A percentile compares a stretch with the other conserved stretches of the same genome.
These are phyloP conservation scores for Dolichallabes microphthalmus DNA, from an alignment of 2,113 vertebrate species.

Conservation along the genomic window DNA sequence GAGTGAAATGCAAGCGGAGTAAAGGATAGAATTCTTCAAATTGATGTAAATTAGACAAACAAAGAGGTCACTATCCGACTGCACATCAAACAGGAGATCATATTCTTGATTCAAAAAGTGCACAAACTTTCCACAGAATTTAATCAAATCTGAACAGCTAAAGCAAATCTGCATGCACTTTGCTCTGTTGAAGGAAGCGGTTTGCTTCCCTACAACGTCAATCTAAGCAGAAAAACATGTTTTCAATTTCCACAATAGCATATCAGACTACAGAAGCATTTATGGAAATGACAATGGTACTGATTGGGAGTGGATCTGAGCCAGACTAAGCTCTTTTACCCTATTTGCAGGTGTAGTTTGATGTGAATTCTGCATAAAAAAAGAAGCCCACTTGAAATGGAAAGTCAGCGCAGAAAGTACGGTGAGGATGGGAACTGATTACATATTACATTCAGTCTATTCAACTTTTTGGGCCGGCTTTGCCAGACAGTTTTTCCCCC, in stretches of 20 bases:
- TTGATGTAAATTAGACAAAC: not conserved
- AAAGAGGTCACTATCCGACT: not conserved
- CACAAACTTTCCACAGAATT: not conserved
- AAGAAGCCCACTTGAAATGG: too few relatives aligned
- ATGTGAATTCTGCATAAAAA: not conserved
- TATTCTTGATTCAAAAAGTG: not conserved
- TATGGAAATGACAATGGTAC: not conserved
- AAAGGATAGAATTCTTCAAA: not conserved
- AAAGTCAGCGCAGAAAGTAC: not conserved
- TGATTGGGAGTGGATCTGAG: not conserved
- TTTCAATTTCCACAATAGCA: not conserved
- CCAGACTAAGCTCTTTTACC: not conserved
- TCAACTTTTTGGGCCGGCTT: not conserved
- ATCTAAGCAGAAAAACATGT: not conserved
- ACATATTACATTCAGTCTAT: not conserved
- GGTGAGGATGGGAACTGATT: not conserved
- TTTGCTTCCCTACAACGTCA: not conserved
- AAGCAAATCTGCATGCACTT: not conserved
- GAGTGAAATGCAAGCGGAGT: not conserved
- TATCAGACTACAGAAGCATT: not conserved
- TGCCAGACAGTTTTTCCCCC: not conserved
- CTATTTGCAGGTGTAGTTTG: not conserved
- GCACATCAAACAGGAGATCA: not conserved
- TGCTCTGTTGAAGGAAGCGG: not conserved
- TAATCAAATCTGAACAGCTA: not conserved